Conservation (phyloP, 2,888 invertebrate species). For the Noctua pronuba region DNA sequence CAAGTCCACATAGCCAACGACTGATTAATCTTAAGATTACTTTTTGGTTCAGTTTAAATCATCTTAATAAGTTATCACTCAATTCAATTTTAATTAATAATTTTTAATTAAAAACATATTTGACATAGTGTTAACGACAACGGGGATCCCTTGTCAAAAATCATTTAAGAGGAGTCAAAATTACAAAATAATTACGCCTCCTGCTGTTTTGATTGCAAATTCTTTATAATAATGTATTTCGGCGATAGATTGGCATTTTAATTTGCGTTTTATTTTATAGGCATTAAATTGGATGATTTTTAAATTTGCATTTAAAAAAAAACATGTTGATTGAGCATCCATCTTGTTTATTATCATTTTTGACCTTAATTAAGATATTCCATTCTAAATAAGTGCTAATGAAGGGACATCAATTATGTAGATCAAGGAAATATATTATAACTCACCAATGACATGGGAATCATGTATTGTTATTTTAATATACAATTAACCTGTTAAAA, state of each 20-base stretch:
- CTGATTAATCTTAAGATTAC: background rate
- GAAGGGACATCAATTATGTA: constrained; percentile 45
- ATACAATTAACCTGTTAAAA: constrained; percentile 27
- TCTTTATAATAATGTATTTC: constrained; percentile 44
- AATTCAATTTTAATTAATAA: constrained; percentile 28
- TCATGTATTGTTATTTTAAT: constrained; percentile 12
- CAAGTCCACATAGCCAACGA: background rate
- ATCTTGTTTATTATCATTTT: constrained; percentile 44
- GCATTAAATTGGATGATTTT: constrained; percentile 54
- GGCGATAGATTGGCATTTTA: constrained; percentile 37
- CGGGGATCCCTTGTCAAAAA: constrained; percentile 30
- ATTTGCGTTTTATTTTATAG: constrained; percentile 46
- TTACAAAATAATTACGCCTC: constrained; percentile 40
- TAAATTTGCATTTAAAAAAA: constrained; percentile 41
- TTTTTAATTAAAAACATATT: constrained; percentile 43
- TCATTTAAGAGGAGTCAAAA: constrained; percentile 25
- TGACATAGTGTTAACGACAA: constrained; percentile 24
- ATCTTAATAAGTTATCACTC: constrained; percentile 4
- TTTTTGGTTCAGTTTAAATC: constrained; percentile 7
- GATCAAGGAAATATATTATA: constrained; percentile 45
- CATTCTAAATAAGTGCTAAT: constrained; percentile 17
- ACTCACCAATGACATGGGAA: constrained; percentile 12
- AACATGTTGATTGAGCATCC: constrained; percentile 39
- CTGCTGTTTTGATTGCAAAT: constrained; percentile 42
- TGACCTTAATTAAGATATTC: constrained; percentile 45